These are phyloP conservation scores for Ferrisia virgata DNA, from an alignment of 2,888 invertebrate species.

Conservation along the genomic window DNA sequence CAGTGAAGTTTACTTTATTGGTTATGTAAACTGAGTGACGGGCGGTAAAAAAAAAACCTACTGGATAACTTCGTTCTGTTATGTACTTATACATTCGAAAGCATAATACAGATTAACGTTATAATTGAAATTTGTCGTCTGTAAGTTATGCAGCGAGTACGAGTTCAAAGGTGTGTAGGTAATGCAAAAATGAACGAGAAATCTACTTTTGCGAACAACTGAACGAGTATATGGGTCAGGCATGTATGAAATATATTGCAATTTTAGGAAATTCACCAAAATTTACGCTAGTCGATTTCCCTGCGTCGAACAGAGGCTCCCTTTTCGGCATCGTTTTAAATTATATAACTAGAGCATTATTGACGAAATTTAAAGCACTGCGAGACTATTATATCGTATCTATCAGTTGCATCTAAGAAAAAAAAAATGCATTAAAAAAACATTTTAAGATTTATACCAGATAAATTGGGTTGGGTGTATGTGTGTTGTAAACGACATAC, in stretches of 20 bases:
- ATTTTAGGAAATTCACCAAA: neutral
- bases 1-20: slow-evolving; percentile 15
- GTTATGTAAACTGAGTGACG: neutral
- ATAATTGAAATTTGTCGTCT: neutral
- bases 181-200: neutral
- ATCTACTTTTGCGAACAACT: neutral
- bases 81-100: neutral
- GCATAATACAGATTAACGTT: neutral
- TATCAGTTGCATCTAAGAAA: neutral
- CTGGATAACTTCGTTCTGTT: neutral
- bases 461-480: neutral
- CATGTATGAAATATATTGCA: neutral
- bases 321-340: neutral
- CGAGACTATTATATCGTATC: neutral
- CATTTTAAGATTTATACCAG: neutral
- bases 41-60: neutral
- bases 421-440: neutral
- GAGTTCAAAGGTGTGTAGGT: slow-evolving; percentile 5
- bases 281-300: neutral
- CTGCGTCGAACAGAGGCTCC: neutral
- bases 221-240: neutral
- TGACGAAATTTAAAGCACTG: neutral
- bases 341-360: neutral
- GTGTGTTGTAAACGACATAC: neutral
- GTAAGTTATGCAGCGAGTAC: neutral